Evolutionary conservation across 2,113 vertebrate species (phyloP).

Genomic region (Spermophilus dauricus): DNA sequence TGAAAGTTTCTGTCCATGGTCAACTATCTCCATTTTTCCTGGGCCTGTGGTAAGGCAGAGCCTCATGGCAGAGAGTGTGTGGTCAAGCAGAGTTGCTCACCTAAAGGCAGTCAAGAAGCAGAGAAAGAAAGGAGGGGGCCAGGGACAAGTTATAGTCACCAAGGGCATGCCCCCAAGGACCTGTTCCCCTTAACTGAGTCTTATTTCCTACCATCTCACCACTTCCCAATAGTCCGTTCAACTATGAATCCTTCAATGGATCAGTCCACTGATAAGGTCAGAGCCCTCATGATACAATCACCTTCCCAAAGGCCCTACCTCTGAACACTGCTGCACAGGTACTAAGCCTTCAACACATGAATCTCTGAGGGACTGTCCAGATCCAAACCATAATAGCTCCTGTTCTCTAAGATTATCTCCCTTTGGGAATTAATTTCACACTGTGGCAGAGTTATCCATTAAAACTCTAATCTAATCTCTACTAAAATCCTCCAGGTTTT

Average conservation of each 20-base stretch:
- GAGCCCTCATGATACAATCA: background rate
- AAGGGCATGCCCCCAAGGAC: background rate
- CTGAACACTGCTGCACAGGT: background rate
- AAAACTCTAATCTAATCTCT: background rate
- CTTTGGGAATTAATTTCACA: constrained; percentile 9
- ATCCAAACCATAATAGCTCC: background rate
- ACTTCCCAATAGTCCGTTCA: background rate
- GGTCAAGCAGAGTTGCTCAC: background rate
- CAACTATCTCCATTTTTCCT: background rate
- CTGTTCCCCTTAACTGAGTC: background rate
- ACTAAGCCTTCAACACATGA: background rate
- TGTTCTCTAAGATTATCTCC: background rate
- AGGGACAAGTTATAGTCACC: background rate
- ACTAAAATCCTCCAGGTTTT: background rate
- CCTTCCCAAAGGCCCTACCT: background rate
- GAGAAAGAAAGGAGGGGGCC: background rate
- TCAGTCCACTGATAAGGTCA: background rate
- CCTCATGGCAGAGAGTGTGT: background rate
- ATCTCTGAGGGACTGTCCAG: background rate
- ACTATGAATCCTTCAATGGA: background rate
- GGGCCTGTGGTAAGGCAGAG: background rate
- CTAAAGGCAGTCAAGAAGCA: background rate
- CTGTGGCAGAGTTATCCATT: background rate
- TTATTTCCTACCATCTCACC: background rate
- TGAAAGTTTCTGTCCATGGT: background rate